Base-by-base conservation (phyloP, 2,888 invertebrate species). In the Smittia aterrima region DNA sequence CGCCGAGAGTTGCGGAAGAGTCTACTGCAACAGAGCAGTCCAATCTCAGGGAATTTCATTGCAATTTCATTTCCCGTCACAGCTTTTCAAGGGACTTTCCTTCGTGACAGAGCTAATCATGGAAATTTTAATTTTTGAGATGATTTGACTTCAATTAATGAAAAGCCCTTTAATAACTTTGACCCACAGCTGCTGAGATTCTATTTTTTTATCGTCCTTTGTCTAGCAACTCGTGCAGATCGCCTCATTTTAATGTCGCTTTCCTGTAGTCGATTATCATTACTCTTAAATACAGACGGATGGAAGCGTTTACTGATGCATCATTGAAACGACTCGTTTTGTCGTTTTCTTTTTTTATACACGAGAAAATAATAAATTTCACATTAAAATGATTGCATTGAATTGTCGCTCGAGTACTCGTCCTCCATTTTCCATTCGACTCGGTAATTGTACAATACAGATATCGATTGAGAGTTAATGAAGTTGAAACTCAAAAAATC, bases 391-490 rank as follows among this genome's bases (percentile, higher is more conserved):
- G 24, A 24, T 40, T 70, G 18, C 22, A 11, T 64, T 64, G 27
- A 27, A 25, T 64, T 58, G 58, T 18, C 22, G 3, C 4, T 22
- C 22, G 58, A 7, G 1, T n/a, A 47, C 22, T 58, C 22, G 20
- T 22, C 58, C n/a, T n/a, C 1, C 58, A 18, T 1, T 22, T 47
- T 58, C n/a, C 22, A 7, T 6, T 58, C 47, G 25, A 11, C 18
- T 58, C 58, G 32, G 62, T 72, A 72, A 72, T 72, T 72, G 72
- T 27, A 32, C 40, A 72, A 64, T 18, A 58, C 40, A 22, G 38
- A 58, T 72, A 72, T 72, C 72, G 72, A 72, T 72, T 72, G 72
- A 16, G 38, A 62, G 58, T 72, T 72, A 72, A 72, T 72, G 72
- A 72, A 72, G 72, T 62, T 72, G 72, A 72, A 72, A 72, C 58